A percentile compares a stretch with the other conserved stretches of the same genome.
phyloP scores from a whole-genome alignment of 2,113 vertebrate species.

The Pseudolaguvia tuberculata region DNA sequence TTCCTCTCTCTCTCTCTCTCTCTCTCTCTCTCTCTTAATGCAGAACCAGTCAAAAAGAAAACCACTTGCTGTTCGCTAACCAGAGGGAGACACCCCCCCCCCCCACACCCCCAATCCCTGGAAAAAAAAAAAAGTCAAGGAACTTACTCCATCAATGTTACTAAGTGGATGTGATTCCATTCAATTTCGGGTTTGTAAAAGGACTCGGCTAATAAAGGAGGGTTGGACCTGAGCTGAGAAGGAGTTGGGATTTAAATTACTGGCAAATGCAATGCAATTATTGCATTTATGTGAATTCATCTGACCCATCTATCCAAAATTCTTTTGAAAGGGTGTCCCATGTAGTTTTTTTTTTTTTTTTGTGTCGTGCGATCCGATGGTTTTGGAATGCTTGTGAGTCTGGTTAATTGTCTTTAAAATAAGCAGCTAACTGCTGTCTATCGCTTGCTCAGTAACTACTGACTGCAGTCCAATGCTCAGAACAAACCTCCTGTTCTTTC shows the following conservation, averaged over 20 bases:
- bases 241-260: conserved; percentile 48
- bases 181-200: conserved; percentile 40
- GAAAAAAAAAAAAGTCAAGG: conserved; percentile 33
- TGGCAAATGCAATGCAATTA: conserved; percentile 30
- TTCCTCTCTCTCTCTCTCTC: conserved; percentile 9
- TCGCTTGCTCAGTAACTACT: conserved; percentile 36
- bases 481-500: conserved; percentile 36
- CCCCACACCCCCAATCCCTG: not conserved
- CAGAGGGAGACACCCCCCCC: conserved; percentile 37
- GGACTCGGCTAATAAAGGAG: conserved; percentile 41
- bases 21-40: not conserved
- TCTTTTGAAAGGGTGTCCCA: conserved; percentile 33
- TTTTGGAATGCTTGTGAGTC: conserved; percentile 37
- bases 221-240: conserved; percentile 38
- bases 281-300: conserved; percentile 37
- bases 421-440: conserved; percentile 28
- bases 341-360: conserved; percentile 31
- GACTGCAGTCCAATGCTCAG: conserved; percentile 27
- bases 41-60: conserved; percentile 36
- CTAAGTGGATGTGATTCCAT: conserved; percentile 44
- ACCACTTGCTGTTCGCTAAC: conserved; percentile 36
- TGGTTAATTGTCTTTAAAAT: conserved; percentile 35
- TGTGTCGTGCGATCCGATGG: conserved; percentile 36
- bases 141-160: conserved; percentile 39
- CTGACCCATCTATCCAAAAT: conserved; percentile 36